Evolutionary conservation across 2,888 invertebrate genomes (phyloP), one percentile per base, ranked within the genome.

Genomic region (Orchesella flavescens): DNA sequence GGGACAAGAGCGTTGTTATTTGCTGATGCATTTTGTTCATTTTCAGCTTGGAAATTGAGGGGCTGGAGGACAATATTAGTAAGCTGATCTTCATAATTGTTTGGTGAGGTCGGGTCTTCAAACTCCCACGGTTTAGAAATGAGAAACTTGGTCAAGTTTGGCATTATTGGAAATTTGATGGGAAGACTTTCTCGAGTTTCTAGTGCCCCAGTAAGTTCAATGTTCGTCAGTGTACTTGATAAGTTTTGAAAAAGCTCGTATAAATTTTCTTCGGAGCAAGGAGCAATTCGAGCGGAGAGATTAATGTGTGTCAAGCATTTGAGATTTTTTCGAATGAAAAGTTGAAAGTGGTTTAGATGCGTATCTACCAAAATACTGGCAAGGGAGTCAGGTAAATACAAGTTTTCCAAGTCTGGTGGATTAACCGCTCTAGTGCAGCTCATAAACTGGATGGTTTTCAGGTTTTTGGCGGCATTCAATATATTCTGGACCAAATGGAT

Each of bases 41-140:
- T 15, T 55, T n/a, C 55, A 1, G 17, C 4, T 55, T 15, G 55
- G 9, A 34, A 34, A 34, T 34, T 34, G 34, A 2, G 34, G 34
- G 2, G 34, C 3, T 34, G 34, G 34, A 34, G 34, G 34, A 34
- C 34, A 7, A 34, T 34, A n/a, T n/a, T n/a, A n/a, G n/a, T n/a
- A n/a, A n/a, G 34, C 34, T 34, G 34, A 43, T 82, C 81, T 12
- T 82, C 81, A 63, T 69, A 82, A 19, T 34, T 75, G 10, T 44
- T 53, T 1, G 75, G 63, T 5, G 69, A 69, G 17, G 23, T 74
- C 0, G 69, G 75, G 24, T 75, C 75, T 44, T 82, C 81, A 63
- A 82, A 82, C 23, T 75, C 75, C 81, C 81, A 82, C 1, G 81
- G 81, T 17, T 75, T 82, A 43, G 65, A 82, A 15, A 82, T 82